phyloP scores from a whole-genome alignment of 2,113 vertebrate species.

The Sturnira hondurensis region DNA sequence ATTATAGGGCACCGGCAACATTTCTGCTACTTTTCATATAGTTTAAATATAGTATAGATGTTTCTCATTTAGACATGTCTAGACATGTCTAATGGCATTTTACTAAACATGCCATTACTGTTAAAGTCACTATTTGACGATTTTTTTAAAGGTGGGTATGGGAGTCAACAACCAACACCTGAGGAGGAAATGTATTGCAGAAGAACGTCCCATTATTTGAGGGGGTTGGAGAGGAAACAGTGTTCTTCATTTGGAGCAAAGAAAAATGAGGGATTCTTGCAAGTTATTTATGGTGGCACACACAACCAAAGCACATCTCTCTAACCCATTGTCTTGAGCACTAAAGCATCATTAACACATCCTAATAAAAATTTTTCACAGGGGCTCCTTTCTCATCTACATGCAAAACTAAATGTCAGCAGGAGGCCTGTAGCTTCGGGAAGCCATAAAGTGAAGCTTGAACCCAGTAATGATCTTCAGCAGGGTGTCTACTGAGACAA shows the following conservation, averaged over 20 bases:
- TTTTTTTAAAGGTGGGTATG: not conserved
- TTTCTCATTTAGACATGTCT: too few relatives aligned
- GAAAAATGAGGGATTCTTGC: not conserved
- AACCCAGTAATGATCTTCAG: slow-evolving; percentile 55
- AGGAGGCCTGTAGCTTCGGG: slow-evolving; percentile 67
- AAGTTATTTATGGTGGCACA: not conserved
- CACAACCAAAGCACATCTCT: not conserved
- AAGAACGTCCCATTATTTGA: not conserved
- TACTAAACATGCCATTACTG: not conserved
- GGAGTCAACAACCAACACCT: not conserved
- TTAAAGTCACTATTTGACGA: not conserved
- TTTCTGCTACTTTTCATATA: not conserved
- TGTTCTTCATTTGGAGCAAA: not conserved
- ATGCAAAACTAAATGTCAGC: slow-evolving; percentile 57
- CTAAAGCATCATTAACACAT: slow-evolving; percentile 24
- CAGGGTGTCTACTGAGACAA: slow-evolving; percentile 35
- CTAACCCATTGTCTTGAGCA: not conserved
- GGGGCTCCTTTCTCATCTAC: slow-evolving; percentile 47
- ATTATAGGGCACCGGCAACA: not conserved
- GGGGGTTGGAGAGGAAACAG: not conserved
- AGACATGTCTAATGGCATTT: too few relatives aligned
- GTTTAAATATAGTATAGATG: too few relatives aligned
- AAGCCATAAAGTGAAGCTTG: slow-evolving; percentile 51
- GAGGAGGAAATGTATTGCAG: not conserved
- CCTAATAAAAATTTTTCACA: slow-evolving; percentile 57